Conservation (phyloP, 2,888 invertebrate species). For the Eustalomyia histrio region DNA sequence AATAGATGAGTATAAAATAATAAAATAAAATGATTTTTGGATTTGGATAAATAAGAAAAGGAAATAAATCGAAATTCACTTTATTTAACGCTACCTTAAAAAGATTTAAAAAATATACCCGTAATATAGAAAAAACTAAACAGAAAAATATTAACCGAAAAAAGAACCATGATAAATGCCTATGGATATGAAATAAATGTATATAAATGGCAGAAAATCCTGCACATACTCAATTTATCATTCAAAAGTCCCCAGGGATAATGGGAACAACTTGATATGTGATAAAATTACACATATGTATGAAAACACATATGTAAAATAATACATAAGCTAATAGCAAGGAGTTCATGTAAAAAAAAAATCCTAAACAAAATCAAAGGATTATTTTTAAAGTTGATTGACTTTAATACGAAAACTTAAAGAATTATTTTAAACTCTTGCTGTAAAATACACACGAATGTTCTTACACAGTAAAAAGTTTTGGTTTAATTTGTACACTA, state of each 20-base stretch:
- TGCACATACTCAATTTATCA: constrained; percentile 43
- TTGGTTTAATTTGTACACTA: no score
- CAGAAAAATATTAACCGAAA: not conserved
- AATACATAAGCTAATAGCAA: not conserved
- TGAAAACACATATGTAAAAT: not conserved
- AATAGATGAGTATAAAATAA: not conserved
- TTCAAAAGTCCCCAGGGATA: constrained; percentile 43
- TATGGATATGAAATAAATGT: not conserved
- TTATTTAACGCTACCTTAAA: constrained; percentile 13
- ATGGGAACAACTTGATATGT: constrained; percentile 23
- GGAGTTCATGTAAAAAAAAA: no score
- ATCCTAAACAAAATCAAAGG: no score
- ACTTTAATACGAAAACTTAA: no score
- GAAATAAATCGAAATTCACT: constrained; percentile 11
- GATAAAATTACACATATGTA: constrained; percentile 2
- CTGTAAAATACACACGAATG: not conserved
- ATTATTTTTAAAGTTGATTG: not conserved
- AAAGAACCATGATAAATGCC: constrained; percentile 20
- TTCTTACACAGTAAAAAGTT: no score
- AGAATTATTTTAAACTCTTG: not conserved
- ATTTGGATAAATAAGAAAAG: not conserved
- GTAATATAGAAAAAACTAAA: not conserved
- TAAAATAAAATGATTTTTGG: not conserved
- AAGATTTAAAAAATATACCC: not conserved
- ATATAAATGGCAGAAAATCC: not conserved